Conservation (phyloP, 2,888 invertebrate species). For the Abrostola tripartita region DNA sequence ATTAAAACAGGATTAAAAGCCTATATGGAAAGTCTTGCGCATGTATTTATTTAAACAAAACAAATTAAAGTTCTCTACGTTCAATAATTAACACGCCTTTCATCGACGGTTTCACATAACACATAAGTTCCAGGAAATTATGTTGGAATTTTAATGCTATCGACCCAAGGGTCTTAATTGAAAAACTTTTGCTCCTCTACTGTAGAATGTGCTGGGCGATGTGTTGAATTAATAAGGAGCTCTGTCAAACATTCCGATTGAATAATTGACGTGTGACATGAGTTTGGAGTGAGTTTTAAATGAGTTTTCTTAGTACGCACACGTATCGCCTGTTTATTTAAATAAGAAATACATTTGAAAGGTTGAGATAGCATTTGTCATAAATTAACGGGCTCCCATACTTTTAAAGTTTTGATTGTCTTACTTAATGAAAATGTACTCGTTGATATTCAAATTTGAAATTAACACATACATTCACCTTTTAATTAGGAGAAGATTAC, state of each 20-base stretch:
- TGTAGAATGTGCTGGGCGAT: slow-evolving; percentile 71
- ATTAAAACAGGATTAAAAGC: no score
- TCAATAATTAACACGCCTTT: slow-evolving; percentile 57
- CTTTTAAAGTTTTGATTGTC: slow-evolving; percentile 2
- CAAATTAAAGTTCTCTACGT: slow-evolving; percentile 20
- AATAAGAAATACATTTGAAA: slow-evolving; percentile 45
- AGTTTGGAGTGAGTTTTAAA: slow-evolving; percentile 64
- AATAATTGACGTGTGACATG: slow-evolving; percentile 73
- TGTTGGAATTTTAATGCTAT: slow-evolving; percentile 81
- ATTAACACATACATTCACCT: no score
- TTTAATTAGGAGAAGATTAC: no score
- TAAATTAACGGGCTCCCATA: slow-evolving; percentile 27
- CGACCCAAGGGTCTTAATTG: slow-evolving; percentile 80
- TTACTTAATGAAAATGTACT: background rate
- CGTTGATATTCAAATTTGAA: no score
- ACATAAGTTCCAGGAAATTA: slow-evolving; percentile 71
- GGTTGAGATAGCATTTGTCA: slow-evolving; percentile 27
- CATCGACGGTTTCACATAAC: slow-evolving; percentile 58
- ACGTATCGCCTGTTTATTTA: slow-evolving; percentile 50
- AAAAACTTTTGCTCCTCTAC: slow-evolving; percentile 78
- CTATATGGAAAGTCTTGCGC: background rate
- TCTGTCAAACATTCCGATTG: slow-evolving; percentile 74
- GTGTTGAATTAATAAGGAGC: slow-evolving; percentile 81
- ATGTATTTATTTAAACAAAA: slow-evolving; percentile 5
- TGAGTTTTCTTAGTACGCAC: slow-evolving; percentile 62